Base-by-base conservation (phyloP, 2,888 invertebrate genomes). In the Metellina segmentata region DNA sequence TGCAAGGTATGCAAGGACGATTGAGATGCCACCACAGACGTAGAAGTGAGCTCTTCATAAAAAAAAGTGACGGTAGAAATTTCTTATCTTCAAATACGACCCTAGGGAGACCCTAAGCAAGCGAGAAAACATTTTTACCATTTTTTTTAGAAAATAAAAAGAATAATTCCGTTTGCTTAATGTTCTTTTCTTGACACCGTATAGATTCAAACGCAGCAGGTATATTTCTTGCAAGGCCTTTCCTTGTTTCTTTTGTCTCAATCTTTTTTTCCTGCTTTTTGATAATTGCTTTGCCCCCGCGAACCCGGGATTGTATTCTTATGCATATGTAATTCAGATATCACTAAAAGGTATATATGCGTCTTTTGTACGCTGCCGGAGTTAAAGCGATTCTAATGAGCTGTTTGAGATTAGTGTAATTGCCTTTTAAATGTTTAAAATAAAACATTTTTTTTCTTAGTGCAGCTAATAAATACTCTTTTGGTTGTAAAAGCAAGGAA, bases 21-120 rank as follows among this genome's bases (percentile, higher is more conserved):
- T 90, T 79, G 90, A 85, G 78, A 85, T 53, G 75, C 85, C 81
- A 78, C 89, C 72, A 72, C 89, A 71, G 89, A 85, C 90, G 85
- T 69, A 61, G 49, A 74, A 72, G 78, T 77, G 69, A 69, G 81
- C 53, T 48, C 49, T 82, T 78, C 61, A 79, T 81, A 81, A 70
- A 51, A 69, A 81, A 75, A 69, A n/a, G 78, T 69, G 82, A 77
- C 13, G 19, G 16, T 71, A 77, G 72, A 79, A 85, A 74, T 20
- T 74, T 49, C 90, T 90, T 90, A 90, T 90, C 90, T 79, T 61
- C 49, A 48, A 79, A 69, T 72, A 53, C 61, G 72, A 83, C 79
- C 85, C 79, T 53, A 61, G 19, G 79, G 70, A 52, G 77, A 71
- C 85, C 85, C 89, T 19, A 20, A 16, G 83, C 7, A 19, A 69